Conservation (phyloP, 2,797 vertebrate species). For the Anabas testudineus region DNA sequence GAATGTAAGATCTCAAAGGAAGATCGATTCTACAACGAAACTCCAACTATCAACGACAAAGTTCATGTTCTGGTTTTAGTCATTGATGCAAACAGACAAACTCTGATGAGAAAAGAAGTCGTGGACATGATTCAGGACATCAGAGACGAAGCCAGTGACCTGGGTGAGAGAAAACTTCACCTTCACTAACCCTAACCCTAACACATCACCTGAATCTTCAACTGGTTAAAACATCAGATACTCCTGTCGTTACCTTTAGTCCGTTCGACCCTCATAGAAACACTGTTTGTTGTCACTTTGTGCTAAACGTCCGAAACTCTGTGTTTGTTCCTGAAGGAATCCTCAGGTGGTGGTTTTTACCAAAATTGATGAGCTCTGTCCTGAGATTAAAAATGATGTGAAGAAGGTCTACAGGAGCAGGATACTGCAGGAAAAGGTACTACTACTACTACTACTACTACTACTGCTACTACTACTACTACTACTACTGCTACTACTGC, state of each 20-base stretch:
- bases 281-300: too few relatives aligned
- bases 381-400: not conserved
- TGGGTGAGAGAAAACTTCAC: constrained; percentile 2
- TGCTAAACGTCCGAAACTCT: too few relatives aligned
- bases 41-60: constrained; percentile 3
- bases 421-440: not conserved
- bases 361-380: constrained; percentile 6
- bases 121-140: not conserved
- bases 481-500: too few relatives aligned
- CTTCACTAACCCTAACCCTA: too few relatives aligned
- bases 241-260: too few relatives aligned
- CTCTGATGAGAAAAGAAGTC: not conserved
- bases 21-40: not conserved
- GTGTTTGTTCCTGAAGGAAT: not conserved
- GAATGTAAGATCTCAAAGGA: not conserved
- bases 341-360: constrained; percentile 32
- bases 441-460: not conserved
- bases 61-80: constrained; percentile 29
- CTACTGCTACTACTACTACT: too few relatives aligned
- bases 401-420: not conserved
- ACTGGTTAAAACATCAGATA: too few relatives aligned
- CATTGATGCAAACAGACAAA: not conserved
- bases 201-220: too few relatives aligned
- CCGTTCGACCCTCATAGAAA: too few relatives aligned
- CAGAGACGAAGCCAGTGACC: not conserved